Conservation (phyloP, 35 echinoderm and acorn worm species). For the Heliocidaris tuberculata region DNA sequence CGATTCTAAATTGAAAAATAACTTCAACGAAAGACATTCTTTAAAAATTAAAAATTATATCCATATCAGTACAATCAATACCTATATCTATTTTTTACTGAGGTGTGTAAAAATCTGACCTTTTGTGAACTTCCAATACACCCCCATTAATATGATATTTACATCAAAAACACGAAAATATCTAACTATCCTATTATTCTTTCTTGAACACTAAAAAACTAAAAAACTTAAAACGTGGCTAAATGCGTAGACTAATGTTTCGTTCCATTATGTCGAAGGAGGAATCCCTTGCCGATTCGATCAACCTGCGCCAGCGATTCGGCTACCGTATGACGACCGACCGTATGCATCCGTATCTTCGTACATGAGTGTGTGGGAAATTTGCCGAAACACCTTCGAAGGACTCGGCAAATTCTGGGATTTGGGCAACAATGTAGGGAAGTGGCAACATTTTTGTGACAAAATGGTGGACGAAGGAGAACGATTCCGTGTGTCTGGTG, state of each 20-base stretch:
- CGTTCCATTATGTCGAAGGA: background rate
- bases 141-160: no score
- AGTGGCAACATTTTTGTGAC: background rate
- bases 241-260: background rate
- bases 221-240: background rate
- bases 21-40: no score
- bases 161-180: no score
- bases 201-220: no score
- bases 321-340: background rate
- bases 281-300: background rate
- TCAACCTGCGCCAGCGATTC: background rate
- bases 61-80: no score
- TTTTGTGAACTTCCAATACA: no score
- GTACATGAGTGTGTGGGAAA: background rate
- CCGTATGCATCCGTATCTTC: background rate
- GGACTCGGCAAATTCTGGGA: background rate
- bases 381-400: slow-evolving; percentile 24
- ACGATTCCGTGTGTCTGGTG: background rate
- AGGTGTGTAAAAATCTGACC: no score
- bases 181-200: no score
- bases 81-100: no score
- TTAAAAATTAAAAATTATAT: no score
- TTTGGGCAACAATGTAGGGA: background rate
- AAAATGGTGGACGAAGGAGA: background rate
- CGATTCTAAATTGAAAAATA: no score